Percentiles rank a stretch among this genome's conserved stretches.
Evolutionary conservation across 2,113 vertebrate genomes (phyloP).

Genomic region (Megatriorchis doriae): DNA sequence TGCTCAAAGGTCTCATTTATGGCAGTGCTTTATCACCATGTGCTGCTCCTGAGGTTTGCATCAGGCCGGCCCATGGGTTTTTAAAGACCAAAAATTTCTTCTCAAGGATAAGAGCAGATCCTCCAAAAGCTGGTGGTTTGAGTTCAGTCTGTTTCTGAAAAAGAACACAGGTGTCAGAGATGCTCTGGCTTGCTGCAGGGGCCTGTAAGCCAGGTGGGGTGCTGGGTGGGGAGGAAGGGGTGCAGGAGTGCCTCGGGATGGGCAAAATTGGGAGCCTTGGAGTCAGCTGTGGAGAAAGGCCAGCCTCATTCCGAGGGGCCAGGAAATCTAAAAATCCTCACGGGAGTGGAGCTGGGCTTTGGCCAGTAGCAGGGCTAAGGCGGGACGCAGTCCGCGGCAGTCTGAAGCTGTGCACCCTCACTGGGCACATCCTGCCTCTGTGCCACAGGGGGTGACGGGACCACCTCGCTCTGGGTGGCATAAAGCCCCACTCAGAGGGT

Average conservation of each 20-base stretch:
- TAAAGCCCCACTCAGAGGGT: background rate
- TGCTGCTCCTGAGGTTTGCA: slow-evolving; percentile 28
- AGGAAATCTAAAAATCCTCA: background rate
- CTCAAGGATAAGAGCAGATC: slow-evolving; percentile 47
- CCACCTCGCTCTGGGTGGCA: accelerated
- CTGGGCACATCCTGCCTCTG: background rate
- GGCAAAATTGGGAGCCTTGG: background rate
- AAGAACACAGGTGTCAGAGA: slow-evolving; percentile 49
- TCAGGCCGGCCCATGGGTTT: slow-evolving; percentile 21
- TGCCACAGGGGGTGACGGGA: accelerated
- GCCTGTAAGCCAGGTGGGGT: background rate
- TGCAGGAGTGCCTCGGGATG: background rate
- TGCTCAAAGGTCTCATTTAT: slow-evolving; percentile 14
- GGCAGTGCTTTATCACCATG: slow-evolving; percentile 8
- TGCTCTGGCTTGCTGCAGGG: background rate
- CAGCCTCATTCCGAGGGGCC: background rate
- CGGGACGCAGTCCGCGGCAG: accelerated
- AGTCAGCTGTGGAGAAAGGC: background rate
- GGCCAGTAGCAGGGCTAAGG: background rate
- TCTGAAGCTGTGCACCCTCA: accelerated
- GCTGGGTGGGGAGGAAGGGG: background rate
- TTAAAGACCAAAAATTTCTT: slow-evolving; percentile 24
- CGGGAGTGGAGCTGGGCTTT: background rate
- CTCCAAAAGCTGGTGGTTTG: slow-evolving; percentile 16
- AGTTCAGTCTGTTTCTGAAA: slow-evolving; percentile 76